Evolutionary conservation across 1,140 invertebrate species (phyloP).

Genomic region (Coptotermes formosanus): DNA sequence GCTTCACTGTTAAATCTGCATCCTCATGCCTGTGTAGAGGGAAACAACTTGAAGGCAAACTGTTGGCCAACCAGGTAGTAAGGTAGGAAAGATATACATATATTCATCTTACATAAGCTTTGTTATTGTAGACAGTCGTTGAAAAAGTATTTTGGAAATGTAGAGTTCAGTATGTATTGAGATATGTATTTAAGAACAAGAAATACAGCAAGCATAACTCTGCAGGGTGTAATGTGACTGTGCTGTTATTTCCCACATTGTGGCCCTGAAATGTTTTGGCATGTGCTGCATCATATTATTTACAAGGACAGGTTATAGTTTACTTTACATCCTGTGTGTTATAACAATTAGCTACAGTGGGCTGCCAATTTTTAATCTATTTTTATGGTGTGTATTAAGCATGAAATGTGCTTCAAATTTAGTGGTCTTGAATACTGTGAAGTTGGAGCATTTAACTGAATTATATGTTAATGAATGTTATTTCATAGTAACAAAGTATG

Average conservation of each 20-base stretch:
- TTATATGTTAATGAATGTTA: not conserved
- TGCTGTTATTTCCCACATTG: not conserved
- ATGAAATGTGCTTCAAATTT: not conserved
- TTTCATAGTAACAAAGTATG: not conserved
- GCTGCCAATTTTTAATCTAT: not conserved
- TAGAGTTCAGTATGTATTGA: not conserved
- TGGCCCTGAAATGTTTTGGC: not conserved
- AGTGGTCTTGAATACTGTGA: not conserved
- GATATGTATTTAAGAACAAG: not conserved
- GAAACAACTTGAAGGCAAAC: not conserved
- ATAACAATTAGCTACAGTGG: slow-evolving; percentile 1
- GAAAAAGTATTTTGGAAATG: not conserved
- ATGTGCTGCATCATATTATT: not conserved
- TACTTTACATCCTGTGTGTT: slow-evolving; percentile 1
- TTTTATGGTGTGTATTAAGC: not conserved
- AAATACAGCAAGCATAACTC: not conserved
- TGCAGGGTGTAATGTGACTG: not conserved
- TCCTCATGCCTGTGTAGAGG: not conserved
- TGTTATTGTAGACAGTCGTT: not conserved
- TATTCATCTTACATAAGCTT: not conserved
- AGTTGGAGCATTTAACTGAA: not conserved
- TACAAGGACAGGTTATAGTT: not conserved
- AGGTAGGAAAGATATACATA: not conserved
- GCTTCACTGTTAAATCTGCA: not conserved
- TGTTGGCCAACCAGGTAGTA: not conserved